Evolutionary conservation across 2,888 invertebrate genomes (phyloP), one percentile per base, ranked within the genome.

Genomic region (Parnassius orleans): DNA sequence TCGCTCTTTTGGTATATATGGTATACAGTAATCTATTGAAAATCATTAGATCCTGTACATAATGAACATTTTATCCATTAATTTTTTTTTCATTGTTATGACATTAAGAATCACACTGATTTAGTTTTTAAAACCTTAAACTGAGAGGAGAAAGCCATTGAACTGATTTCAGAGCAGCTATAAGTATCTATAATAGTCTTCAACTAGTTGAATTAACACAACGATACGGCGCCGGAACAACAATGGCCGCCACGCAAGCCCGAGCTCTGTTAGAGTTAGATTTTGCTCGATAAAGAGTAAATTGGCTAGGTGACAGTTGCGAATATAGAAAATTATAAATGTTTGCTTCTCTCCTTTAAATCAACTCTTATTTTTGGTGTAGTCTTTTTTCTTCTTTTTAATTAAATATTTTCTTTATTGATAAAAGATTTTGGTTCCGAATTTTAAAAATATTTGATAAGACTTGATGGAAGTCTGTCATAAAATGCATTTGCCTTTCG

Each of bases 211-310:
- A 80, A 80, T 83, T 83, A 82, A 83, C 78, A 81, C 77, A 77
- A 63, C 77, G 79, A 79, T 82, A 77, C 72, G 72, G 83, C 80
- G 87, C n/a, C n/a, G n/a, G 87, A 87, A 86, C 76, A 85, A 87
- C 87, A 87, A 88, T 86, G 83, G 84, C 75, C 65, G 76, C 71
- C 75, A 76, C 74, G 74, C 69, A 75, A 77, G 76, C 74, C 71
- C 77, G 75, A 73, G 73, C 75, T 78, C 79, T 72, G 74, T 80
- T 77, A 73, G 74, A 83, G 84, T 87, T 88, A 83, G 84, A 87
- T 88, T 81, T 78, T 73, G 75, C 76, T 74, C 76, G 87, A 86
- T 87, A 86, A 85, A 83, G 75, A 76, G 74, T 84, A 84, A 86
- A 87, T 86, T 87, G 87, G 81, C 83, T 79, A 82, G 46, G 15